Evolutionary conservation across 2,888 invertebrate species (phyloP).

Genomic region (Cinara cedri): DNA sequence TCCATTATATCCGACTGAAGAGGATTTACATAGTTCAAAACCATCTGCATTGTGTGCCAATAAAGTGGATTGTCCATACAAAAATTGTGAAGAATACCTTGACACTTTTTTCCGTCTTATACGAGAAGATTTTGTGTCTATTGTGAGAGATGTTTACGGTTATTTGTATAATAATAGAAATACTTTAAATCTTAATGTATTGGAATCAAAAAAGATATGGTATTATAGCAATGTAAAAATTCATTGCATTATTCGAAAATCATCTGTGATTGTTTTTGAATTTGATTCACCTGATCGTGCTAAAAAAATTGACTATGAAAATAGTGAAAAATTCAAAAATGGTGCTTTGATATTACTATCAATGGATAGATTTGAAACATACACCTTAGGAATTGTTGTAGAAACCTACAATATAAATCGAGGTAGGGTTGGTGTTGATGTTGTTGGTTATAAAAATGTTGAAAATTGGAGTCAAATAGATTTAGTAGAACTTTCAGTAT

Average conservation of each 20-base stretch:
- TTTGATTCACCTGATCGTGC: conserved; percentile 30
- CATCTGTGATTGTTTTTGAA: conserved; percentile 57
- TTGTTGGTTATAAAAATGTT: conserved; percentile 21
- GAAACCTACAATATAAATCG: conserved; percentile 61
- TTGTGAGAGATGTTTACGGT: conserved; percentile 71
- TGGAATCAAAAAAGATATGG: background rate
- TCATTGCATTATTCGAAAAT: too few relatives aligned
- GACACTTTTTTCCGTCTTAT: conserved; percentile 78
- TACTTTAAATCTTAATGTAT: background rate
- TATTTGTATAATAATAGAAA: conserved; percentile 55
- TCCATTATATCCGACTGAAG: conserved; percentile 66
- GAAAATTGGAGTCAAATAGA: conserved; percentile 63
- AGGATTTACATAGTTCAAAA: conserved; percentile 63
- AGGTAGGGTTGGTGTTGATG: conserved; percentile 39
- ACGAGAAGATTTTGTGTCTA: conserved; percentile 79
- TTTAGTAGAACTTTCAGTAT: conserved; percentile 72
- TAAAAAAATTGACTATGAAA: conserved; percentile 64
- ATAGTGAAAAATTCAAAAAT: conserved; percentile 70
- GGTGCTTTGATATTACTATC: conserved; percentile 79
- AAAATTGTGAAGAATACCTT: conserved; percentile 74
- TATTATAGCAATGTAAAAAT: conserved; percentile 21
- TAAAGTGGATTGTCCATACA: conserved; percentile 70
- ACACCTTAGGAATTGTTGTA: conserved; percentile 74
- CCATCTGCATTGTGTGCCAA: conserved; percentile 68
- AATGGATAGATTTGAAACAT: conserved; percentile 71